Evolutionary conservation across 2,797 vertebrate genomes (phyloP).

Genomic region (Sandelia bainsii): DNA sequence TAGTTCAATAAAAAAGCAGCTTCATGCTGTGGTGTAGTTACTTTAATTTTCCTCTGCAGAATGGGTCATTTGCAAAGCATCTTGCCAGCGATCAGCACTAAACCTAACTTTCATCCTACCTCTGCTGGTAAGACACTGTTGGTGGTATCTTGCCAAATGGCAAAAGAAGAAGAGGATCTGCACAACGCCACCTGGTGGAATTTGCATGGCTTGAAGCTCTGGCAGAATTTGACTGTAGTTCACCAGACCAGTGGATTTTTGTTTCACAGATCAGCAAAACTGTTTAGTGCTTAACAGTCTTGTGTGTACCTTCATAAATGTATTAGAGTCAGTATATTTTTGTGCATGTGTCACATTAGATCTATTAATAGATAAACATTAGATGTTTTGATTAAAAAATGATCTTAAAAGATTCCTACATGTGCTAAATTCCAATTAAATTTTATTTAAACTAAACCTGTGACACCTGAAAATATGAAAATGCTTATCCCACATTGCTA

Average conservation of each 20-base stretch:
- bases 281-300: too few species aligned
- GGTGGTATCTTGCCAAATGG: conserved; percentile 65
- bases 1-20: conserved; percentile 24
- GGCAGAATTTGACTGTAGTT: background rate
- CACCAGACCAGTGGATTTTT: background rate
- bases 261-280: background rate
- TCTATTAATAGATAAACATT: too few species aligned
- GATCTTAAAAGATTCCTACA: background rate
- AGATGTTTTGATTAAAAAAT: too few species aligned
- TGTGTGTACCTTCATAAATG: too few species aligned
- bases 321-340: too few species aligned
- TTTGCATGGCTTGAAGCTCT: background rate
- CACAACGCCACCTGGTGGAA: conserved; percentile 74
- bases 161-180: conserved; percentile 48
- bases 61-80: conserved; percentile 62
- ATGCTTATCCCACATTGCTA: background rate
- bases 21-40: conserved; percentile 36
- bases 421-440: background rate
- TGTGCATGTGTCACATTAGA: too few species aligned
- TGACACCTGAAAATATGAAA: background rate
- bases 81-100: conserved; percentile 62
- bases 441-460: background rate
- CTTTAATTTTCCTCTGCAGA: conserved; percentile 53
- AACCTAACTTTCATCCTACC: conserved; percentile 69
- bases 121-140: conserved; percentile 64